Base-by-base conservation (phyloP, 2,797 vertebrate species). In the Ficedula albicollis region DNA sequence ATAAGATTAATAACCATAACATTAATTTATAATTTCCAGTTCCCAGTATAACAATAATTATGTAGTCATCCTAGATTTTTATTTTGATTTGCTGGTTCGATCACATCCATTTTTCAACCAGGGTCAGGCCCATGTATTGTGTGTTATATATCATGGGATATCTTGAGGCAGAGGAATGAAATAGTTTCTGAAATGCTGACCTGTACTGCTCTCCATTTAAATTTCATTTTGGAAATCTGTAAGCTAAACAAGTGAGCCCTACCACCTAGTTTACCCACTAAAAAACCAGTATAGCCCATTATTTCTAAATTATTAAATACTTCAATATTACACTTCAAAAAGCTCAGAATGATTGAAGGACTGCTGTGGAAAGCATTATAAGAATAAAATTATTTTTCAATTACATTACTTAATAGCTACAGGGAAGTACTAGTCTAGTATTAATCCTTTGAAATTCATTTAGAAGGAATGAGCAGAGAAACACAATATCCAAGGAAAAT, bases 401-500 rank as follows among this genome's bases (percentile, higher is more conserved):
- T 94, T 91, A 48, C 19, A 46, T 87, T 87, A 68, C 19, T 88
- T 89, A 79, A 76, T 73, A 88, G 88, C 86, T 84, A 79, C 48
- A 56, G 80, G 70, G 80, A 62, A 86, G 64, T 76, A 63, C 9
- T 52, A 49, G 38, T 41, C 32, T 82, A 41, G 11, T 20, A 51
- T 64, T 86, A 93, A 68, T 91, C 44, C 86, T 94, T 89, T 89
- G 88, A 92, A 90, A 86, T 95, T 84, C 16, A 54, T 83, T 95
- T 85, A 55, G 66, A 78, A 81, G 39, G 59, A 78, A 64, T 36
- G 68, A 85, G 39, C 34, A 74, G 34, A 83, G 20, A 44, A 77
- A 74, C 29, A 85, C 30, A 68, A 30, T 39, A 85, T 49, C 26
- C 49, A 79, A 85, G 43, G 76, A 83, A 77, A 93, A 84, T 43